Evolutionary conservation across 1,140 invertebrate species (phyloP), one percentile per base, ranked within the genome.

Genomic region (Eulimnadia texana): DNA sequence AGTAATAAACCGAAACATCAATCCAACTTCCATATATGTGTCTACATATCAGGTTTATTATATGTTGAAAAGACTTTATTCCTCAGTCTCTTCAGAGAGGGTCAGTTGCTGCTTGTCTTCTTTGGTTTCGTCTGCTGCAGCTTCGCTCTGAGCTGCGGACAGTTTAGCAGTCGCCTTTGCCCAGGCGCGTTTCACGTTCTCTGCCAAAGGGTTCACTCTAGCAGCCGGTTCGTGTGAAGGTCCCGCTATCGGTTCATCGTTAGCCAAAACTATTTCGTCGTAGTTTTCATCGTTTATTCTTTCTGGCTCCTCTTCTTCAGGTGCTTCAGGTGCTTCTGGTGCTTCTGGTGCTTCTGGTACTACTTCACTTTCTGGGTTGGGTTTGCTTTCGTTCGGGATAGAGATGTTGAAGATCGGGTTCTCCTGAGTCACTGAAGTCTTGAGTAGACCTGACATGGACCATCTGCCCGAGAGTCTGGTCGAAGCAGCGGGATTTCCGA

Each of bases 51-150:
- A 9, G 6, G 16, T 6, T 42, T 16, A 9, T 42, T 16, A 42
- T n/a, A n/a, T n/a, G n/a, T n/a, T n/a, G n/a, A n/a, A n/a, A n/a
- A n/a, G n/a, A n/a, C n/a, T n/a, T 54, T 42, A 29, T 25, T 57
- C 55, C 13, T 57, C 55, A 27, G 28, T 29, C 20, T 57, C 55
- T 57, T 57, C 55, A 27, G 55, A 23, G 10, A 57, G 55, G 20
- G 55, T 57, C 28, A 57, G 28, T 33, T 57, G 55, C 55, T 29
- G 27, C 33, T 57, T 33, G 20, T 57, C 55, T 13, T 57, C 55
- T 3, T 19, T 42, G 3, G 20, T 29, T 27, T 19, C 55, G 19
- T 19, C 23, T 27, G 55, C 28, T 20, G 28, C 10, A 29, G 20
- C 54, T 19, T n/a, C n/a, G 19, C 9, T 19, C 16, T n/a, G n/a